Evolutionary conservation across 23 tunicate species (phyloP).

Genomic region (Diplosoma virens): DNA sequence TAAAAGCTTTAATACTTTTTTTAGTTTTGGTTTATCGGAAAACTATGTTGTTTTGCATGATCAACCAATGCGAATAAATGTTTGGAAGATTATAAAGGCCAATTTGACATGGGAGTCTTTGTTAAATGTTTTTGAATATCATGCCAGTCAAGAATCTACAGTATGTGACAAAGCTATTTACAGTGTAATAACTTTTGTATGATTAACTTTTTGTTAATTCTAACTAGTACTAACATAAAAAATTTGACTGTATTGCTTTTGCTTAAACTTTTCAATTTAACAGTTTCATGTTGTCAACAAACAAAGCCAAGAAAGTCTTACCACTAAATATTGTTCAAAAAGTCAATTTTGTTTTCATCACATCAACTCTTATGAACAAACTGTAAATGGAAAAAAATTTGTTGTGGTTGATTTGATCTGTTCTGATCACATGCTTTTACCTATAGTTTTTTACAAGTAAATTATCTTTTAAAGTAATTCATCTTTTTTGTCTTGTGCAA

Average conservation of each 20-base stretch:
- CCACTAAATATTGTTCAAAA: conserved; percentile 23
- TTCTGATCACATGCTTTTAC: too few species aligned
- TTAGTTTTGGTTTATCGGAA: conserved; percentile 12
- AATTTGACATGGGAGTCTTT: conserved; percentile 9
- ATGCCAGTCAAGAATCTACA: conserved; percentile 4
- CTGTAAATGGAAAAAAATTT: conserved; percentile 6
- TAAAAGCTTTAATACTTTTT: too few species aligned
- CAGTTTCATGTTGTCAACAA: conserved; percentile 47
- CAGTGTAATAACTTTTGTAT: too few species aligned
- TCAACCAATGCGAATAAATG: conserved; percentile 10
- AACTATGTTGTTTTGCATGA: conserved; percentile 19
- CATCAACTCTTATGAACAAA: conserved; percentile 28
- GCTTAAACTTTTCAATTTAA: too few species aligned
- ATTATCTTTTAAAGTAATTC: too few species aligned
- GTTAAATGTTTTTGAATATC: background rate
- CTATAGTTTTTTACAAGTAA: too few species aligned
- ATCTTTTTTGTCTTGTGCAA: too few species aligned
- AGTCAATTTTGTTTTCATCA: conserved; percentile 41
- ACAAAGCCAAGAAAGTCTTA: background rate
- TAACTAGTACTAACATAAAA: too few species aligned
- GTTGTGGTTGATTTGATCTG: conserved; percentile 29
- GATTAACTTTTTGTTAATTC: too few species aligned
- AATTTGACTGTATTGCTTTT: too few species aligned
- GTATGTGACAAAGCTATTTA: too few species aligned
- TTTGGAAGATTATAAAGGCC: background rate